These are phyloP conservation scores for Lithophane ornitopus DNA, from an alignment of 2,888 invertebrate genomes.

Conservation along the genomic window DNA sequence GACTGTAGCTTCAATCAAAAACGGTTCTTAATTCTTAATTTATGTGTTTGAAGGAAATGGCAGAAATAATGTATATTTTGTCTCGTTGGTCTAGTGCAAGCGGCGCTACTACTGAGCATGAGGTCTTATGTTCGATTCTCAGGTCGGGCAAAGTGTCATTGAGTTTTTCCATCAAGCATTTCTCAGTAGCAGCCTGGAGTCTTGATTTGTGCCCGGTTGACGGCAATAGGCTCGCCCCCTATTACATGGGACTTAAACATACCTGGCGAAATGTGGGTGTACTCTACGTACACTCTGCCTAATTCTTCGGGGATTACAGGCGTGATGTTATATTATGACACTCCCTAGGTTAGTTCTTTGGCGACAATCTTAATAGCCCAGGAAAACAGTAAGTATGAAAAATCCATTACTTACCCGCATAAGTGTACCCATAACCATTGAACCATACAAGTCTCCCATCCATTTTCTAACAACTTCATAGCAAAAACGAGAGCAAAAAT, in stretches of 20 bases:
- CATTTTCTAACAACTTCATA: slow-evolving; percentile 48
- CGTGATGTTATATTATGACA: neutral
- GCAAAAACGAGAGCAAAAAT: slow-evolving; percentile 59
- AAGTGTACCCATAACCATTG: slow-evolving; percentile 24
- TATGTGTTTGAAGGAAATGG: neutral
- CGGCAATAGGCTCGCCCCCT: neutral
- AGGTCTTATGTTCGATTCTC: neutral
- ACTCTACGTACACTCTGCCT: neutral
- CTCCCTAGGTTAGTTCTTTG: neutral
- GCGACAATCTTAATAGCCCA: neutral
- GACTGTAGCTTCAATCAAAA: neutral
- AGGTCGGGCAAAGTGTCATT: neutral
- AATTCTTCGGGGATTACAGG: neutral
- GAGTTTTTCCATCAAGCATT: neutral
- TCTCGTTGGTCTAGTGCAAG: neutral
- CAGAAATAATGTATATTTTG: neutral
- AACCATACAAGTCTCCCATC: slow-evolving; percentile 28
- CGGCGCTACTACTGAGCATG: neutral
- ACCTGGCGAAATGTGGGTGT: neutral
- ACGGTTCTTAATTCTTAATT: neutral
- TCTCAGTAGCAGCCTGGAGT: neutral
- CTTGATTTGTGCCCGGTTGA: neutral
- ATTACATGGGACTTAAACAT: too few relatives aligned
- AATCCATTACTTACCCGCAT: slow-evolving; percentile 6
- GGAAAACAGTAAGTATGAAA: neutral